Conservation (phyloP, 2,888 invertebrate genomes). For the Drosophila anomalipes region DNA sequence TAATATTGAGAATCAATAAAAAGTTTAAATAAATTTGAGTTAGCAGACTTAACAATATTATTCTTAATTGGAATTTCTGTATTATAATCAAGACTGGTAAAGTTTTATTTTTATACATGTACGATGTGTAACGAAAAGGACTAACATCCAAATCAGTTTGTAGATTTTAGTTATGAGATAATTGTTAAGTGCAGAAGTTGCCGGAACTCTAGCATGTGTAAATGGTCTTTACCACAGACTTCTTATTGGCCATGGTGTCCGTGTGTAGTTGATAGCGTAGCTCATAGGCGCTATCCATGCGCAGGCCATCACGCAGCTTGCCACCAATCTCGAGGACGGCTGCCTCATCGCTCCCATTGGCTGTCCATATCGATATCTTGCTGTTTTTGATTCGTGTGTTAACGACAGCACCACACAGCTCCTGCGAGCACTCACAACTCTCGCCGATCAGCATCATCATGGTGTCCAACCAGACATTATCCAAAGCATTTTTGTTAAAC, state of each 20-base stretch:
- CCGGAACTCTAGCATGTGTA: constrained; percentile 50
- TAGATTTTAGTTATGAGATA: neutral
- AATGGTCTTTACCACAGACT: constrained; percentile 90
- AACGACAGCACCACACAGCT: constrained; percentile 97
- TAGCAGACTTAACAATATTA: constrained; percentile 17
- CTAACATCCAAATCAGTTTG: constrained; percentile 1
- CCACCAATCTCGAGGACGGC: constrained; percentile 94
- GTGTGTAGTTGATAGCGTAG: constrained; percentile 91
- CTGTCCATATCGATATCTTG: constrained; percentile 96
- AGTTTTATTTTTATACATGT: neutral
- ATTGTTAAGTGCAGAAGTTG: neutral
- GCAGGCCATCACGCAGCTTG: constrained; percentile 93
- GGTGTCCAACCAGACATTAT: constrained; percentile 92
- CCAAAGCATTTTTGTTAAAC: constrained; percentile 89
- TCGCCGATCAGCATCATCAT: constrained; percentile 96
- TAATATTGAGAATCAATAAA: too few species aligned
- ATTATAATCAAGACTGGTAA: neutral
- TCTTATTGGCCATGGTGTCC: constrained; percentile 93
- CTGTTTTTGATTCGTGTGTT: constrained; percentile 95
- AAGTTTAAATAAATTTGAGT: neutral
- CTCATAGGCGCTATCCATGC: constrained; percentile 86
- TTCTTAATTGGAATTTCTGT: neutral
- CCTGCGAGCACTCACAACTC: constrained; percentile 95
- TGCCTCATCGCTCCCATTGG: constrained; percentile 90
- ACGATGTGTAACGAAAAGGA: neutral